Percentiles rank a stretch among this genome's conserved stretches.
These are phyloP conservation scores for Temnothorax unifasciatus DNA, from an alignment of 2,888 invertebrate species.

Conservation along the genomic window DNA sequence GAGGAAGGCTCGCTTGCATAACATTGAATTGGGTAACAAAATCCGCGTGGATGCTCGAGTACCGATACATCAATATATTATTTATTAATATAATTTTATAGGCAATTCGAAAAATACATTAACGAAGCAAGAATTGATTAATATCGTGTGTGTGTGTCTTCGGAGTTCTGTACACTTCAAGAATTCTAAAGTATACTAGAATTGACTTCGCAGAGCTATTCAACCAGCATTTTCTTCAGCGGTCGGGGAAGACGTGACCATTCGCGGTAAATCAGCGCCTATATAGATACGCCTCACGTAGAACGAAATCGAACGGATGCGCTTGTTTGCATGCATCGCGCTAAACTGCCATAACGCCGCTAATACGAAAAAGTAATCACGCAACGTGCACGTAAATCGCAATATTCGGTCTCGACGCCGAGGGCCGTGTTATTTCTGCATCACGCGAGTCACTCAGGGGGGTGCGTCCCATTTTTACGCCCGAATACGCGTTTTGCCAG, in stretches of 20 bases:
- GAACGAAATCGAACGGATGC: constrained; percentile 23
- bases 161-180: background rate
- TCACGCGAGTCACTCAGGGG: background rate
- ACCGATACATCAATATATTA: background rate
- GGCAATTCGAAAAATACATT: background rate
- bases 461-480: constrained; percentile 21
- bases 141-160: background rate
- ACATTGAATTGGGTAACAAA: background rate
- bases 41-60: background rate
- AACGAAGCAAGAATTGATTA: background rate
- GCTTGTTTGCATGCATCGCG: constrained; percentile 5
- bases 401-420: background rate
- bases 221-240: background rate
- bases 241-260: background rate
- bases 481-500: background rate
- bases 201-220: background rate
- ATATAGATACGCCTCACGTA: background rate
- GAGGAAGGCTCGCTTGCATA: background rate
- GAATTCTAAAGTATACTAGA: background rate
- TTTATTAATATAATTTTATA: background rate
- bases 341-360: constrained; percentile 3
- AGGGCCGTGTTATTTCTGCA: background rate
- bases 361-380: constrained; percentile 31
- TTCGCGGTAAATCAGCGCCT: background rate
- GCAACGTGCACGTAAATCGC: constrained; percentile 16